Base-by-base conservation (phyloP, 2,113 vertebrate genomes). In the Rhinopomastus cyanomelas region DNA sequence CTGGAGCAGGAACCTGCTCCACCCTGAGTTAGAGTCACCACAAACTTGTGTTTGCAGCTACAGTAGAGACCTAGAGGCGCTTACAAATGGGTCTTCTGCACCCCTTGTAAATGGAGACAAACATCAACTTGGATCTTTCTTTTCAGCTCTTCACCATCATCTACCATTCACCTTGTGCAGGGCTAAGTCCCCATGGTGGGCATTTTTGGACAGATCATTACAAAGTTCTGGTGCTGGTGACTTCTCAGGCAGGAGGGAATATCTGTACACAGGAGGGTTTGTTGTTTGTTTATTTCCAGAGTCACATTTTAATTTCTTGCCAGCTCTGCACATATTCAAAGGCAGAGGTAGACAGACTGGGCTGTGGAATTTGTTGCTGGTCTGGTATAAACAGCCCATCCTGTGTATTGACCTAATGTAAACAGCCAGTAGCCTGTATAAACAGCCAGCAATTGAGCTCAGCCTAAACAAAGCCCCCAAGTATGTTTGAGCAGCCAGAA, bases 401-500 rank as follows among this genome's bases (percentile, higher is more conserved):
- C 90, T 92, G 81, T 96, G 88, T 92, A 91, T 76, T 84, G 92
- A 73, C 92, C 92, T 95, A 94, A 91, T 80, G 85, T 95, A 96
- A 97, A 96, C 92, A 95, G 81, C 77, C 95, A 85, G 95, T 96
- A 97, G 95, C 94, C 89, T 96, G 23, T 90, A 89, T 95, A 96
- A 96, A 96, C 95, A 96, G 34, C 42, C 84, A 89, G 79, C 91
- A 91, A 85, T 94, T 62, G 86, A 94, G 78, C 74, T 82, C 62
- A 44, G 65, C 62, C 89, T 94, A 92, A 90, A 73, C 26, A 85
- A 95, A 95, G 75, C 75, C 62, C 75, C 25, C 2, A 91, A 90
- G 37, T 29, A 79, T 77, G 79, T 87, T 92, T 73, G 81, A 94
- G 27, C 72, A 89, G 83, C 53, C 46, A 95, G 87, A 94, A 93